phyloP scores from a whole-genome alignment of 1,140 invertebrate species.

The Drosophila bifasciata region DNA sequence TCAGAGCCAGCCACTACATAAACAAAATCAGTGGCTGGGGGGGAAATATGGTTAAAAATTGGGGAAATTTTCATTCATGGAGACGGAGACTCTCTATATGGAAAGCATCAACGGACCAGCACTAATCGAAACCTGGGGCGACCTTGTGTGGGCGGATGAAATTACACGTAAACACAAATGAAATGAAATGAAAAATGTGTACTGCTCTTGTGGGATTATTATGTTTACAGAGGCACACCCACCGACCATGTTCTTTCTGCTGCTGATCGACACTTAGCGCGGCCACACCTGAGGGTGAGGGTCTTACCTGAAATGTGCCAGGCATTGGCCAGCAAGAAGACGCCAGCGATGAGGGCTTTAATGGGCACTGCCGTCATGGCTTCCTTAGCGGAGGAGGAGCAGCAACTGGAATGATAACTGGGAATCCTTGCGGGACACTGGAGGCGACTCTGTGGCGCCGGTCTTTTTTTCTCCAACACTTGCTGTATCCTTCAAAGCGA shows the following conservation, averaged over 20 bases:
- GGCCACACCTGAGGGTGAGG: not conserved
- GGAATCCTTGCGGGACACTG: constrained; percentile 40
- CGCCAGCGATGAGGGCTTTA: constrained; percentile 60
- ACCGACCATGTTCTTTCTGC: constrained; percentile 18
- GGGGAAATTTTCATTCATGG: constrained; percentile 59
- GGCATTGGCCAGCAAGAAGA: constrained; percentile 63
- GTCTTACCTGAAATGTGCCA: constrained; percentile 69
- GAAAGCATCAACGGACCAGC: constrained; percentile 15
- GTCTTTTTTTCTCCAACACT: constrained; percentile 14
- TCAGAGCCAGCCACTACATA: constrained; percentile 30
- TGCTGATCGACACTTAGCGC: constrained; percentile 30
- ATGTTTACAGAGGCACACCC: constrained; percentile 4
- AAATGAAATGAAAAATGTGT: constrained; percentile 17
- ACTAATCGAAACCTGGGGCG: constrained; percentile 19
- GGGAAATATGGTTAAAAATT: constrained; percentile 9
- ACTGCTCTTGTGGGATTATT: constrained; percentile 2
- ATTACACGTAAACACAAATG: constrained; percentile 57
- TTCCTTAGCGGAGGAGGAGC: not conserved
- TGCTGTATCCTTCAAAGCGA: constrained; percentile 28
- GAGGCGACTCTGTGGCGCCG: constrained; percentile 65
- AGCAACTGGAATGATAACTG: constrained; percentile 47
- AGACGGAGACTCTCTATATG: constrained; percentile 12
- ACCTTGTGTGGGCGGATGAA: constrained; percentile 63
- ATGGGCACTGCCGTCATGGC: constrained; percentile 52
- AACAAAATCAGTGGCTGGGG: constrained; percentile 30